phyloP scores from a whole-genome alignment of 2,113 vertebrate species.

The Microcebus jonahi region DNA sequence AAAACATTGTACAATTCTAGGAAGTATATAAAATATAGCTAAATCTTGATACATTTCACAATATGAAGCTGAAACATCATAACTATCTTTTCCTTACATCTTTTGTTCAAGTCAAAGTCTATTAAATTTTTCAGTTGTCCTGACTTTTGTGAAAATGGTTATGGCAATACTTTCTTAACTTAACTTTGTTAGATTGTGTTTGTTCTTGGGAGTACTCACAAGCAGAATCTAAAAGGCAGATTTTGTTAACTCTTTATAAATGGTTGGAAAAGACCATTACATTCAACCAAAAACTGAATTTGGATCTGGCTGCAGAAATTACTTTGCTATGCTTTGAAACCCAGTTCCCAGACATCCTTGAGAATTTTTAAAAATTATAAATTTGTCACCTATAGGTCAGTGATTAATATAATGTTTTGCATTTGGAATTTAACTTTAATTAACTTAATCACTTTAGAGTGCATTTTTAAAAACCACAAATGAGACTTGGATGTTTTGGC shows the following conservation, averaged over 20 bases:
- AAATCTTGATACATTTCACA: conserved; percentile 50
- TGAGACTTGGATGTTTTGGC: conserved; percentile 31
- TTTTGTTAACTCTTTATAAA: conserved; percentile 34
- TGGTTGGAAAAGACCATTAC: conserved; percentile 50
- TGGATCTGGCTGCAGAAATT: conserved; percentile 32
- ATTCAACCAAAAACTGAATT: conserved; percentile 52
- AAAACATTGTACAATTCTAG: conserved; percentile 29
- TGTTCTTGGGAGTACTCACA: conserved; percentile 27
- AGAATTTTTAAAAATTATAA: conserved; percentile 39
- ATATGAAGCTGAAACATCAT: conserved; percentile 41
- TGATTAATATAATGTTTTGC: conserved; percentile 18
- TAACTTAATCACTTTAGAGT: background rate
- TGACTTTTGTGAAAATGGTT: conserved; percentile 65
- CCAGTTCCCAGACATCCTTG: conserved; percentile 38
- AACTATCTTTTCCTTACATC: conserved; percentile 66
- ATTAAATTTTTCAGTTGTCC: conserved; percentile 46
- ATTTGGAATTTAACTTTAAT: conserved; percentile 56
- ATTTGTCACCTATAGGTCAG: conserved; percentile 52
- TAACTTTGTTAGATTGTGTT: conserved; percentile 56
- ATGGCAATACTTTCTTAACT: conserved; percentile 50
- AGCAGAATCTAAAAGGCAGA: conserved; percentile 50
- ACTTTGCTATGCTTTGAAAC: conserved; percentile 7
- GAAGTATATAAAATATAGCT: conserved; percentile 41
- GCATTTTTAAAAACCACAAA: conserved; percentile 60
- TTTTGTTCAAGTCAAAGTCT: conserved; percentile 57